These are phyloP conservation scores for Opisthocomus hoazin DNA, from an alignment of 2,113 vertebrate genomes.

Conservation along the genomic window DNA sequence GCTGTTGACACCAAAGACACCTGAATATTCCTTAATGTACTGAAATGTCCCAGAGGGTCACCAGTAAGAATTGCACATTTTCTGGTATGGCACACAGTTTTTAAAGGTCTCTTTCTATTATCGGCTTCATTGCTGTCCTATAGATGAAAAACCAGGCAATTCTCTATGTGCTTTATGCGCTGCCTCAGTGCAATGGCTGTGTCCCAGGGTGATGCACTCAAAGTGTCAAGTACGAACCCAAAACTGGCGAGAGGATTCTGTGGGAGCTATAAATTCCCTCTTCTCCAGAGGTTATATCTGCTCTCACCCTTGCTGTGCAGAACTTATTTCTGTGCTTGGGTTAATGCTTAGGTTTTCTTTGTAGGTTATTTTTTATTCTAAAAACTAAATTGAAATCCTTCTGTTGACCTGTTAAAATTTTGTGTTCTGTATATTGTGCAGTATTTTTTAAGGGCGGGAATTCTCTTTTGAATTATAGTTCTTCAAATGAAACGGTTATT, in stretches of 20 bases:
- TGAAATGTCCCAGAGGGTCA: neutral
- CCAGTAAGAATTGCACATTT: neutral
- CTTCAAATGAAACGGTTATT: neutral
- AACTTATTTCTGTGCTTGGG: conserved; percentile 8
- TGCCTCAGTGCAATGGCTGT: neutral
- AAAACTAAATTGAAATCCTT: neutral
- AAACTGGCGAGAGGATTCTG: neutral
- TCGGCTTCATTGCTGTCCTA: neutral
- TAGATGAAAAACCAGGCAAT: neutral
- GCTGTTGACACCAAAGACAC: conserved; percentile 1
- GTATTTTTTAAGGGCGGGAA: neutral
- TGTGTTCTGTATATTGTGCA: neutral
- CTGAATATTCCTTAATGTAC: conserved; percentile 14
- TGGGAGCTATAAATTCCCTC: neutral
- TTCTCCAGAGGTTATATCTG: neutral
- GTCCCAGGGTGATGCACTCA: neutral
- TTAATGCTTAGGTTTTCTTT: conserved; percentile 31
- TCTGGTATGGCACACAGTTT: neutral
- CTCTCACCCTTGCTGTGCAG: neutral
- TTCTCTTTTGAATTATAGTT: neutral
- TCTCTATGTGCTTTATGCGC: neutral
- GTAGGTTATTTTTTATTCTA: neutral
- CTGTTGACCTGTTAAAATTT: neutral
- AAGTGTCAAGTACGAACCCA: neutral
- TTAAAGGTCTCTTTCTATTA: neutral